Evolutionary conservation across 2,113 vertebrate genomes (phyloP).

Genomic region (Narcine bancroftii): DNA sequence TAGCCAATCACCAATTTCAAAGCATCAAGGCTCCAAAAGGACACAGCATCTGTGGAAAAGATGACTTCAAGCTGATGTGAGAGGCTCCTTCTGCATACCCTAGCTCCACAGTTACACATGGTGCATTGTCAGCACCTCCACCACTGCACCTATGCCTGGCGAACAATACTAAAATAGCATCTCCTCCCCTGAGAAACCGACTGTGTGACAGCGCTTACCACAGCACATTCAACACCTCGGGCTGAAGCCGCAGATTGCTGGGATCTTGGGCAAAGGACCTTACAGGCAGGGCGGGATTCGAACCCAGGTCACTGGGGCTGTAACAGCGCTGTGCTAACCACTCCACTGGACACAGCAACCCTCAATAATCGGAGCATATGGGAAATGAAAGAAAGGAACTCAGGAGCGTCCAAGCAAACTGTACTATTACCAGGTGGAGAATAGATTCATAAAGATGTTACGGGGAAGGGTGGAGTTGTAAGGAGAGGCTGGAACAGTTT

Average conservation of each 20-base stretch:
- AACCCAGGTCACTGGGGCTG: too few species aligned
- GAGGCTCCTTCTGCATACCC: background rate
- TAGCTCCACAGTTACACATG: background rate
- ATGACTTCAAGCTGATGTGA: background rate
- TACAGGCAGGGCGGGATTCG: too few species aligned
- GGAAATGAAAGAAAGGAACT: background rate
- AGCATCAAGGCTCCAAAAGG: background rate
- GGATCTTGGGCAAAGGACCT: too few species aligned
- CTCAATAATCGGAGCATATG: background rate
- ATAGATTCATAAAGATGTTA: too few species aligned
- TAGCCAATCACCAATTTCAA: background rate
- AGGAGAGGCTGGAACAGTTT: too few species aligned
- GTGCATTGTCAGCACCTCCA: background rate
- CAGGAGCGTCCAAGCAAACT: background rate
- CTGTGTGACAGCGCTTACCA: background rate
- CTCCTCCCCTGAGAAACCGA: too few species aligned
- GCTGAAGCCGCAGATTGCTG: too few species aligned
- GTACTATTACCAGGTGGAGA: too few species aligned
- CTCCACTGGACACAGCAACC: background rate
- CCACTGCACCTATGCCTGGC: background rate
- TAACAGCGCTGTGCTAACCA: too few species aligned
- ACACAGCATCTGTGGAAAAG: background rate
- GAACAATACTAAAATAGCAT: background rate
- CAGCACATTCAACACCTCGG: background rate
- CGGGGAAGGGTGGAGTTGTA: too few species aligned